Base-by-base conservation (phyloP, 2,888 invertebrate species). In the Himalopsyche anomala region DNA sequence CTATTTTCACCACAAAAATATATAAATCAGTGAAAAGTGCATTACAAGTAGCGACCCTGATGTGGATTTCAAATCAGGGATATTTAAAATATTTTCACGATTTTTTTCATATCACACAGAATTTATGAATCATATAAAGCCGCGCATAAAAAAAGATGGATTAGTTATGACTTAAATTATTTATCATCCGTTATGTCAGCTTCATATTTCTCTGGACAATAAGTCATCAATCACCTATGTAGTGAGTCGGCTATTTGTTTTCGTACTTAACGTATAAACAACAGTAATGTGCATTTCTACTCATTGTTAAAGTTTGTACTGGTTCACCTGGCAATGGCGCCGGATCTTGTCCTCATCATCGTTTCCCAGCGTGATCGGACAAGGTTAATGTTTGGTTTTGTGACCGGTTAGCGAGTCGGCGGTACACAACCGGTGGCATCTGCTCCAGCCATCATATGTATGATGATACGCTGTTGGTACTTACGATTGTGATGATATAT, bases 331-430 rank as follows among this genome's bases (percentile, higher is more conserved):
- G n/a, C 56, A 56, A 56, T 56, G 56, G 56, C 62, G 8, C 62
- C 62, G 62, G 62, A 62, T 62, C 62, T 19, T 62, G 62, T 62
- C 19, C 19, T 62, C 62, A 62, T n/a, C 62, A 62, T 62, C 62
- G 28, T 28, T 62, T 62, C 62, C 62, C 62, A 62, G 62, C 62
- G 62, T 62, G 62, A 19, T 62, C 62, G 28, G 62, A 19, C 62
- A 62, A 62, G 62, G 62, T 62, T 62, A 62, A 62, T 62, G 62
- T 62, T 62, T 62, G 62, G 28, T 62, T 62, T 62, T 19, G 62
- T 62, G 4, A 62, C 62, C 62, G 62, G 62, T 62, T 62, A 62
- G 17, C 28, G 28, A 28, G n/a, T 19, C 62, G 28, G 19, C 62
- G n/a, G 28, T 62, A 5, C 8, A 11, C 19, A 62, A 62, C 62